Evolutionary conservation across 2,888 invertebrate genomes (phyloP), one percentile per base, ranked within the genome.

Genomic region (Thymelicus sylvestris): DNA sequence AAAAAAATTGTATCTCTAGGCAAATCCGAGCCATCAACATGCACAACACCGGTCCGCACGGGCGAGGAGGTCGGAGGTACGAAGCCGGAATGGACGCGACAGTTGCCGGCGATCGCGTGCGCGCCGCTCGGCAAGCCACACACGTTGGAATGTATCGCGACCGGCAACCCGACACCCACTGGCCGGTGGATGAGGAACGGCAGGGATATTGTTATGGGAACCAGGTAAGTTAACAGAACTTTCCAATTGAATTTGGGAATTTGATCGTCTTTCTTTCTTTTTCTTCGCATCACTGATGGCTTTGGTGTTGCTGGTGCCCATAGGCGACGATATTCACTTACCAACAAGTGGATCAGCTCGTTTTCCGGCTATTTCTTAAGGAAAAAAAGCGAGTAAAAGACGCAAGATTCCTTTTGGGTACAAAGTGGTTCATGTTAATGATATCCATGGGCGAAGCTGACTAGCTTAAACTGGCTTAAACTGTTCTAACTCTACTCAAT

Each of bases 111-210:
- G 12, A 97, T 97, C 78, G 95, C 96, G 78, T 95, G 96, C 48
- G 97, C 97, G 7, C 98, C 98, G 7, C 95, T 97, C 73, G 97
- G 98, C 72, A 96, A 97, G 75, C 95, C 97, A 0, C 96, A 96
- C 80, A 96, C 96, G 0, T 91, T 99, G 71, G 97, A 97, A 87
- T 98, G 98, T 80, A 96, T 97, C 79, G 98, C 98, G 0, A 95
- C 95, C 38, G 99, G 99, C 73, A 98, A 97, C 87, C 99, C 99
- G 0, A 94, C 95, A 75, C 98, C 99, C 0, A 96, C 96, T 0
- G 96, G 98, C 75, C 95, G 98, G 79, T 98, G 98, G 98, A 90
- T 98, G 85, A 97, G 95, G 93, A 98, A 98, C 87, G 98, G 98
- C 74, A 95, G 99, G 74, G 98, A 99, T 91, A 94, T 99, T 77